A percentile compares a stretch with the other conserved stretches of the same genome.
Conservation (phyloP, 2,113 vertebrate genomes). For the Nerophis lumbriciformis region DNA sequence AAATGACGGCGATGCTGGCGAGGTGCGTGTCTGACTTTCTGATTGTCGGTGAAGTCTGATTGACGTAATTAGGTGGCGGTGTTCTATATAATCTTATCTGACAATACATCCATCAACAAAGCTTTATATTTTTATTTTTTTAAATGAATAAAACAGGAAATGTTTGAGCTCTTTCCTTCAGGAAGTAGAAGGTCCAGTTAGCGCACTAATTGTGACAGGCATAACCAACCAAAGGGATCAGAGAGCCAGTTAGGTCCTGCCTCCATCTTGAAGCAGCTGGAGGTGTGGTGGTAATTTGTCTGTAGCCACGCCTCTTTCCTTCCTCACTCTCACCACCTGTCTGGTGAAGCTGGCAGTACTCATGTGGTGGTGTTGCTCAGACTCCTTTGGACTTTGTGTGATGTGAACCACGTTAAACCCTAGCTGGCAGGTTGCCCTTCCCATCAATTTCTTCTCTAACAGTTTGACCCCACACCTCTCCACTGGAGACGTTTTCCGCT, state of each 20-base stretch:
- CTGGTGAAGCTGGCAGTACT: not conserved
- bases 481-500: not conserved
- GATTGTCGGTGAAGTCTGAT: not conserved
- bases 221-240: constrained; percentile 21
- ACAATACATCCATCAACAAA: too few relatives aligned
- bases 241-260: constrained; percentile 12
- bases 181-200: too few relatives aligned
- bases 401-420: not conserved
- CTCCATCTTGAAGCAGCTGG: not conserved
- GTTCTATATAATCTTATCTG: too few relatives aligned
- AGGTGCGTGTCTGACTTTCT: constrained; percentile 74
- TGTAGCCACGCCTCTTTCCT: too few relatives aligned
- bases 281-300: too few relatives aligned
- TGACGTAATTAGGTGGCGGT: too few relatives aligned
- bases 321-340: not conserved
- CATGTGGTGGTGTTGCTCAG: not conserved
- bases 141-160: not conserved
- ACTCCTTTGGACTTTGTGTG: not conserved
- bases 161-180: not conserved
- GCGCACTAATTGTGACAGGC: not conserved
- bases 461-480: not conserved
- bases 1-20: constrained; percentile 89
- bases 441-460: not conserved
- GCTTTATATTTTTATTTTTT: not conserved
- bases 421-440: not conserved